Base-by-base conservation (phyloP, 2,888 invertebrate genomes). In the Zootermopsis nevadensis region DNA sequence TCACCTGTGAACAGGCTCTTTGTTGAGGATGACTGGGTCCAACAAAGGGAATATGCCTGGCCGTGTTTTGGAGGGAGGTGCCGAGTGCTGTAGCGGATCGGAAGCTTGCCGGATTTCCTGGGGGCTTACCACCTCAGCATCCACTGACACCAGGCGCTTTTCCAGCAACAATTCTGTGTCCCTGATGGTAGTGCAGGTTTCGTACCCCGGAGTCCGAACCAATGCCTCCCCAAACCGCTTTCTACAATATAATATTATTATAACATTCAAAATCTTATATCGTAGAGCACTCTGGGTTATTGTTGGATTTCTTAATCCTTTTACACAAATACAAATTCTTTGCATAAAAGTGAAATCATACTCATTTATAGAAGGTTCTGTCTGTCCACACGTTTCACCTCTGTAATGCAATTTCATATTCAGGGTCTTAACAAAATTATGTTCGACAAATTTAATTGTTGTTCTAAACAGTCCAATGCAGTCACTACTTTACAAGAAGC, bases 81-180 rank as follows among this genome's bases (percentile, higher is more conserved):
- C 48, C 2, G 66, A 55, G 22, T 55, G 74, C 12, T 81, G 60
- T 85, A 84, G 85, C 81, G 86, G 85, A 85, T 85, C 85, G 35
- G 82, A 77, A 60, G 86, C 81, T n/a, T 87, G 89, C 88, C 96
- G 92, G 79, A 97, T 93, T 90, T 96, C 95, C 86, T 92, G 94
- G 19, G 98, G 97, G 82, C 94, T 93, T 55, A 95, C 94, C 85
- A 96, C 96, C 88, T 97, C 95, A 86, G 96, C 94, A 90, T 97
- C 97, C 7, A 96, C 93, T 90, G 93, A 92, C 87, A 91, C 91
- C 82, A 94, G 89, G 86, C 94, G 91, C 88, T 93, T 92, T 87
- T 94, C 94, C 83, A 95, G 89, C 60, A 92, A 87, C 85, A 90
- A 88, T 87, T 94, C 94, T 4, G 93, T 92, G 87, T 95, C 94